Conservation (phyloP, 53 echinoderm and acorn worm species). For the Arbacia lixula region DNA sequence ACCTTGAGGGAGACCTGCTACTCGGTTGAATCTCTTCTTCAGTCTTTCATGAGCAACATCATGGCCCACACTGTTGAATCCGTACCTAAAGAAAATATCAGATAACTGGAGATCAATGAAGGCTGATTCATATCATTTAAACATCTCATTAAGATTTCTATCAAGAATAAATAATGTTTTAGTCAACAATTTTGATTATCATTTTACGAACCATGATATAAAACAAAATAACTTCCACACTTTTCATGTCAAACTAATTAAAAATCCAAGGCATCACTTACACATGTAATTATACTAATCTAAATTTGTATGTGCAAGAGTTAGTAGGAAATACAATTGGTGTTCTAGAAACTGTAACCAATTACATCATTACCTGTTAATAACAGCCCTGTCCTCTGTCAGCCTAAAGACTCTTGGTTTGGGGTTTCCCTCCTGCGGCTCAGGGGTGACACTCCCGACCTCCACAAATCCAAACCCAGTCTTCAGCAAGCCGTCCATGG, state of each 20-base stretch:
- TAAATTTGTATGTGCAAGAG: too few species aligned
- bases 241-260: too few species aligned
- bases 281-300: too few species aligned
- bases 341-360: too few species aligned
- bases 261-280: not conserved
- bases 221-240: too few species aligned
- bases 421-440: slow-evolving; percentile 92
- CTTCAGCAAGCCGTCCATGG: slow-evolving; percentile 85
- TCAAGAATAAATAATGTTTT: too few species aligned
- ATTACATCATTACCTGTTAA: slow-evolving; percentile 75
- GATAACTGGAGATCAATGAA: too few species aligned
- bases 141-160: too few species aligned
- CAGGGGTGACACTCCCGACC: slow-evolving; percentile 96
- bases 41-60: slow-evolving; percentile 70
- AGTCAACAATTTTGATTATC: too few species aligned
- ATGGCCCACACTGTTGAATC: slow-evolving; percentile 97
- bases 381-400: slow-evolving; percentile 80
- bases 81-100: slow-evolving; percentile 83
- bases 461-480: slow-evolving; percentile 97
- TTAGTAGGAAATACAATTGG: too few species aligned
- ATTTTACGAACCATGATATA: too few species aligned
- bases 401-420: slow-evolving; percentile 95
- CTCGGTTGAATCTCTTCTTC: slow-evolving; percentile 42
- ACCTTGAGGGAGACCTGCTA: slow-evolving; percentile 24
- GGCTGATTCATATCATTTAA: too few species aligned